A percentile compares a stretch with the other conserved stretches of the same genome.
These are phyloP conservation scores for Benthosema pterotum DNA, from an alignment of 2,797 vertebrate species.

Conservation along the genomic window DNA sequence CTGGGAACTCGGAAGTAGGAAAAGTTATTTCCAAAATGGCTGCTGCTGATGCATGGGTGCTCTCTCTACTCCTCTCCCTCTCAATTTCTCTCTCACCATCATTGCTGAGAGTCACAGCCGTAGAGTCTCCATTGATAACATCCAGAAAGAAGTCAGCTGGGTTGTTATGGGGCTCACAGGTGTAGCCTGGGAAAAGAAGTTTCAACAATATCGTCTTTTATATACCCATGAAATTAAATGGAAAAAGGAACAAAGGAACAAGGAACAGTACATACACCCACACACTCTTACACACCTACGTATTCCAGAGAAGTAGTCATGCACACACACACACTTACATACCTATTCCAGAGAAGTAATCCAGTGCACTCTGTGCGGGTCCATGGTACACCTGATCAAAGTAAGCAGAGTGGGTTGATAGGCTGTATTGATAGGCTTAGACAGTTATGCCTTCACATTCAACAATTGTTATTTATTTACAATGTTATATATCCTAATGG, in stretches of 20 bases:
- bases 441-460: too few relatives aligned
- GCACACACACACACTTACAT: not conserved
- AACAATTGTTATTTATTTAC: too few relatives aligned
- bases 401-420: too few relatives aligned
- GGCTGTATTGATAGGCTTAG: too few relatives aligned
- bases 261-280: too few relatives aligned
- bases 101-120: slow-evolving; percentile 58
- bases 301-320: slow-evolving; percentile 77
- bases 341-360: slow-evolving; percentile 81
- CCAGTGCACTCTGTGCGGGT: slow-evolving; percentile 59
- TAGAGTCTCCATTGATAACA: slow-evolving; percentile 89
- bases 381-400: slow-evolving; percentile 74
- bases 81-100: slow-evolving; percentile 13
- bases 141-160: slow-evolving; percentile 95
- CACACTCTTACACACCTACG: too few relatives aligned
- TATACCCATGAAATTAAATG: too few relatives aligned
- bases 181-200: slow-evolving; percentile 80
- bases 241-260: too few relatives aligned
- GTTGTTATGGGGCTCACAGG: slow-evolving; percentile 90
- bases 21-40: too few relatives aligned
- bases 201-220: not conserved
- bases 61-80: not conserved
- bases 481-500: too few relatives aligned
- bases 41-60: too few relatives aligned
- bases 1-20: too few relatives aligned